A percentile compares a stretch with the other conserved stretches of the same genome.
These are phyloP conservation scores for Lucilia sericata DNA, from an alignment of 1,140 invertebrate genomes.

Conservation along the genomic window DNA sequence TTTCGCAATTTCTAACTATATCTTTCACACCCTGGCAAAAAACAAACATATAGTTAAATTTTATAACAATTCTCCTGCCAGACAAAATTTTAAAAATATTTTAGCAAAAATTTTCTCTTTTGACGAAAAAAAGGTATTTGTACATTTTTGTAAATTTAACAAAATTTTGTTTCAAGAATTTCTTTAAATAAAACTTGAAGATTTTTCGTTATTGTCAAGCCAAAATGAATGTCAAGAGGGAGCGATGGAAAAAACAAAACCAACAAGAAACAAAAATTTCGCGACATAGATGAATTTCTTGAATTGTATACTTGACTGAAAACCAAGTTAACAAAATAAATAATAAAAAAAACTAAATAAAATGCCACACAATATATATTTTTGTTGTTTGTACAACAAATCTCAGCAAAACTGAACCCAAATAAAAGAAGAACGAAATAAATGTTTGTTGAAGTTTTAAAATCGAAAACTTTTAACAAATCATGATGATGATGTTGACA, in stretches of 20 bases:
- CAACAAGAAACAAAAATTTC: conserved; percentile 38
- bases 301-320: conserved; percentile 6
- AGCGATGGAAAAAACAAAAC: conserved; percentile 8
- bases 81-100: too few relatives aligned
- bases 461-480: neutral
- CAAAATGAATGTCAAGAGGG: conserved; percentile 14
- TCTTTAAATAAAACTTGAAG: neutral
- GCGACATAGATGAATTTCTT: conserved; percentile 39
- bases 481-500: conserved; percentile 2
- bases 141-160: neutral
- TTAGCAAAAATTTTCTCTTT: too few relatives aligned
- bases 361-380: neutral
- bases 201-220: neutral
- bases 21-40: too few relatives aligned
- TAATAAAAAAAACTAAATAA: neutral
- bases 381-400: conserved; percentile 1
- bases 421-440: neutral
- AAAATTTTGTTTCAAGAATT: neutral
- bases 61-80: too few relatives aligned
- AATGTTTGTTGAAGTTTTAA: conserved; percentile 3
- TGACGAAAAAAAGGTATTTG: too few relatives aligned
- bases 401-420: neutral
- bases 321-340: neutral
- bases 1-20: too few relatives aligned
- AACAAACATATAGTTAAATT: too few relatives aligned